Evolutionary conservation across 2,113 vertebrate genomes (phyloP), one percentile per base, ranked within the genome.

Genomic region (Trichechus manatus): DNA sequence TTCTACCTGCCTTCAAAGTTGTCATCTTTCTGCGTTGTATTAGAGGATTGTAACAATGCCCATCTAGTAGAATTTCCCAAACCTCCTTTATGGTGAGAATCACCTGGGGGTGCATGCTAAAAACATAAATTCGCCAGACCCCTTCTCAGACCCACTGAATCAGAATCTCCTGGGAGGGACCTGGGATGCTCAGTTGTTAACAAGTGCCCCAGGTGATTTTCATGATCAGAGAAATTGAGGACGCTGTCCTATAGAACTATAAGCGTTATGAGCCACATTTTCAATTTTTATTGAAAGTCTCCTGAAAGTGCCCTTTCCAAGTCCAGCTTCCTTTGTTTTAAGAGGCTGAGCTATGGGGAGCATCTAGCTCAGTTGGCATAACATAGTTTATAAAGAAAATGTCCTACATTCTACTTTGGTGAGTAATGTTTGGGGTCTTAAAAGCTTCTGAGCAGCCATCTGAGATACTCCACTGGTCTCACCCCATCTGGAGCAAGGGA

Each of bases 291-390:
- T n/a, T 9, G 20, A 25, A 39, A 6, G 4, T 39, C 44, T 74
- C 74, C 75, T 50, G 61, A 42, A 95, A 59, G 66, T 27, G 56
- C 31, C 78, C 74, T 70, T 82, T 63, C 17, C 47, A 75, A 56
- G 29, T 29, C n/a, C 8, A n/a, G 72, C 14, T 50, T 56, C 81
- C 47, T 92, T 92, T 96, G 61, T 88, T 93, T 85, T 15, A 75
- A 79, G 68, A 85, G 36, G 42, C 63, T 3, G 4, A 15, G 53
- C 9, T 90, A 23, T 17, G 15, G 53, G 53, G 11, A 15, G 13
- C 14, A 17, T 56, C 53, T 56, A 56, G 15, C 53, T 56, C 15
- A 56, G 13, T 56, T 17, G 15, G 13, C 53, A 56, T 15, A 15
- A 56, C 53, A 56, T 56, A 56, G 53, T 56, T 56, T 15, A 56